Conservation (phyloP, 2,797 vertebrate species). For the Denticeps clupeoides region DNA sequence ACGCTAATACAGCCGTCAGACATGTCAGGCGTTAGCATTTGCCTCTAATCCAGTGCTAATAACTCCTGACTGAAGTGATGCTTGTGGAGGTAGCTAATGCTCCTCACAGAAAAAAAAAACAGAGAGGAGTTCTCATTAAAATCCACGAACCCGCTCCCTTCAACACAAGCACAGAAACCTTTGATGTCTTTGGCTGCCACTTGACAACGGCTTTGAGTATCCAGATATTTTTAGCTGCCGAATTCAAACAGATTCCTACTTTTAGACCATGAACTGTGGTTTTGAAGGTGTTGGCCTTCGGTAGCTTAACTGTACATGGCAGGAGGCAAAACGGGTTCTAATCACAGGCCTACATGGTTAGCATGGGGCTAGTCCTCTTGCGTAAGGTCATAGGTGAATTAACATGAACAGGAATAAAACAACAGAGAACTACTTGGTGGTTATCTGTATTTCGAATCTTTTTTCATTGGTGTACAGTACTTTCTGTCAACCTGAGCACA, state of each 20-base stretch:
- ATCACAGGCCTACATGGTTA: no score
- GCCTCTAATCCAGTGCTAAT: slow-evolving; percentile 4
- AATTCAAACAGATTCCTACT: slow-evolving; percentile 19
- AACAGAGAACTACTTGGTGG: no score
- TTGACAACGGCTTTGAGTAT: slow-evolving; percentile 11
- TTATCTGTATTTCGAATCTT: no score
- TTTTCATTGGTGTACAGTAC: no score
- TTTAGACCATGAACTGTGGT: slow-evolving; percentile 11
- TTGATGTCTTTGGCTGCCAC: slow-evolving; percentile 15
- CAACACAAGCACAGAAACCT: slow-evolving; percentile 12
- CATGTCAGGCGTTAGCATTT: background rate
- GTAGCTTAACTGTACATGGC: no score
- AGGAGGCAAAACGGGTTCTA: no score
- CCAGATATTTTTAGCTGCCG: slow-evolving; percentile 17
- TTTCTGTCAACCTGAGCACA: no score
- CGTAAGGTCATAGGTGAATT: no score
- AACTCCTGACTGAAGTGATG: slow-evolving; percentile 2
- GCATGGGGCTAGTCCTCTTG: no score
- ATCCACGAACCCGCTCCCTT: slow-evolving; percentile 4
- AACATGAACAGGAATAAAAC: no score
- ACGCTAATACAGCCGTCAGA: background rate
- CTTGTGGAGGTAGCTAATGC: slow-evolving; percentile 4
- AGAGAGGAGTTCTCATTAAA: slow-evolving; percentile 7
- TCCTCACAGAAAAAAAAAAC: no score
- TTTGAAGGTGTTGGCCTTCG: slow-evolving; percentile 24